Conservation (phyloP, 2,888 invertebrate species). For the Aleiodes testaceus region DNA sequence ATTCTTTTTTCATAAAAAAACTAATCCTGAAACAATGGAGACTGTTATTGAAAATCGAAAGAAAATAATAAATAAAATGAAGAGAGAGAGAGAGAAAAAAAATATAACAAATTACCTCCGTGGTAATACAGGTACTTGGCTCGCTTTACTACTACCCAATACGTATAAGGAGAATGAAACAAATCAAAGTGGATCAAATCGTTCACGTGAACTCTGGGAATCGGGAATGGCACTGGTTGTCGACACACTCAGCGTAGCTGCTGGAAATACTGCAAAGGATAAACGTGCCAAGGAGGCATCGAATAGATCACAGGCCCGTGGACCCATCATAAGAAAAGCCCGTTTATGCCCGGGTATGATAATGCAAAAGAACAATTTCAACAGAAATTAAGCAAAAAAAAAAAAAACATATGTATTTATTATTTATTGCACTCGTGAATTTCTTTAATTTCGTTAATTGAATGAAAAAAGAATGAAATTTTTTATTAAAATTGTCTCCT, state of each 20-base stretch:
- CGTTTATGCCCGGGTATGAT: slow-evolving; percentile 60
- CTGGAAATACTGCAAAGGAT: slow-evolving; percentile 91
- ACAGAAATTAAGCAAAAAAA: slow-evolving; percentile 32
- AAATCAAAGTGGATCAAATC: slow-evolving; percentile 55
- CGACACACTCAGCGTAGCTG: slow-evolving; percentile 84
- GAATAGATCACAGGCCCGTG: slow-evolving; percentile 74
- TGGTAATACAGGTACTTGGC: slow-evolving; percentile 64
- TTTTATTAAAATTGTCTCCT: neutral
- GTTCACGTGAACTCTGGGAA: slow-evolving; percentile 71
- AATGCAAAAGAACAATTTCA: slow-evolving; percentile 51
- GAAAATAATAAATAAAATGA: slow-evolving; percentile 20
- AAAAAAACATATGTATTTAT: too few relatives aligned
- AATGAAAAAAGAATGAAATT: too few relatives aligned
- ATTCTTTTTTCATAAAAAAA: slow-evolving; percentile 1
- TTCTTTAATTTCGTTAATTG: neutral
- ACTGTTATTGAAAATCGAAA: slow-evolving; percentile 2
- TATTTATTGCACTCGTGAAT: slow-evolving; percentile 3
- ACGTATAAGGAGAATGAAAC: slow-evolving; percentile 65
- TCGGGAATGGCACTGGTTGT: slow-evolving; percentile 74
- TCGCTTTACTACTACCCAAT: slow-evolving; percentile 64
- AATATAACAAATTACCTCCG: slow-evolving; percentile 48
- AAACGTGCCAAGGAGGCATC: slow-evolving; percentile 90
- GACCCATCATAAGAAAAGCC: slow-evolving; percentile 61
- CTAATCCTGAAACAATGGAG: slow-evolving; percentile 5
- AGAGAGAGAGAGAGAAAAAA: neutral